Percentiles rank a stretch among this genome's conserved stretches.
These are phyloP conservation scores for Diachasmimorpha longicaudata DNA, from an alignment of 1,140 invertebrate species.

Conservation along the genomic window DNA sequence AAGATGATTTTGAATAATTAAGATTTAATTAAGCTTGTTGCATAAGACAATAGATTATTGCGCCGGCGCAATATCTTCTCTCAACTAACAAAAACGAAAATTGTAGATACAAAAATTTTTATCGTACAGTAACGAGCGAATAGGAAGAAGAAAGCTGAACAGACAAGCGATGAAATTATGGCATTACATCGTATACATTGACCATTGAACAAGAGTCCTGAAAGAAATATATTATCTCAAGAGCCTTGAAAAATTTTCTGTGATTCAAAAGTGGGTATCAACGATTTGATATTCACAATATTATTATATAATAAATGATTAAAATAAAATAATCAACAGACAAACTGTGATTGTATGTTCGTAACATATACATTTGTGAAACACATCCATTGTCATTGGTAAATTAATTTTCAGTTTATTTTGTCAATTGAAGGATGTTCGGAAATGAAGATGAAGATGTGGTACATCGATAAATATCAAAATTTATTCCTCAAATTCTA, in stretches of 20 bases:
- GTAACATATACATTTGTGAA: neutral
- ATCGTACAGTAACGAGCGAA: neutral
- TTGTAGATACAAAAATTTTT: constrained; percentile 12
- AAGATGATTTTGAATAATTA: neutral
- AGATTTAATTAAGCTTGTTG: constrained; percentile 8
- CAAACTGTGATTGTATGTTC: constrained; percentile 24
- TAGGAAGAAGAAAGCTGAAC: neutral
- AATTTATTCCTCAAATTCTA: neutral
- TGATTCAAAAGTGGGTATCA: constrained; percentile 17
- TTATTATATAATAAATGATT: constrained; percentile 2
- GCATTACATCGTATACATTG: neutral
- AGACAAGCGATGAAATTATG: neutral
- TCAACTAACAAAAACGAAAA: neutral
- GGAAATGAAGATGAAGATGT: neutral
- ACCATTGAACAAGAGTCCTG: constrained; percentile 15
- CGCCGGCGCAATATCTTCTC: neutral
- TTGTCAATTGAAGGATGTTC: neutral
- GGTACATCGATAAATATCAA: neutral
- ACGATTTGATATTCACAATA: neutral
- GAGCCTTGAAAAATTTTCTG: constrained; percentile 25
- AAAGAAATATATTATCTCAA: constrained; percentile 5
- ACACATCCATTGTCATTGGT: neutral
- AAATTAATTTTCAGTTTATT: neutral
- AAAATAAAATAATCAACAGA: constrained; percentile 4
- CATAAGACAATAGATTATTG: neutral